Base-by-base conservation (phyloP, 2,888 invertebrate genomes). In the Spialia ferax region DNA sequence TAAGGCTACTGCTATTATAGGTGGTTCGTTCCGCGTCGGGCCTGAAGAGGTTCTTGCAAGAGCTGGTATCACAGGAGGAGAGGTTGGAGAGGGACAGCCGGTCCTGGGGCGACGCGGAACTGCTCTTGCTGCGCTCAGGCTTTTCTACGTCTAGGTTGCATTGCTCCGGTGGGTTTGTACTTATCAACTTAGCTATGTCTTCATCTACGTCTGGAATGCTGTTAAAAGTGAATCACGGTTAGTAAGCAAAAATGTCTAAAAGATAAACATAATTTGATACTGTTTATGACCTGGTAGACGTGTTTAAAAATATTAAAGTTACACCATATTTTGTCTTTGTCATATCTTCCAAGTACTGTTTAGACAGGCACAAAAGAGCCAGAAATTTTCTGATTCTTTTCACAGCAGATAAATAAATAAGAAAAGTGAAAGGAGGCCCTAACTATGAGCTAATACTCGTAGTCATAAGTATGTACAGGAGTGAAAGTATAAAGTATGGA, bases 161-260 rank as follows among this genome's bases (percentile, higher is more conserved):
- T 69, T 72, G 77, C 54, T 90, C 88, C 69, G 84, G 70, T 71
- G 89, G 83, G 73, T 87, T 88, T 52, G 89, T 83, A 79, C 80
- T 90, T 79, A 93, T 90, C 79, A 93, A 83, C 77, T 93, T 93
- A 73, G 83, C 93, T 85, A 94, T 91, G 79, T 94, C 94, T 84
- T 93, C 94, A 85, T 94, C 94, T 85, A 94, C 91, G 73, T 94
- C 94, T 89, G 94, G 94, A 89, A 94, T 94, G 91, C 94, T 94
- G 89, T 13, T 73, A 77, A 71, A 32, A 71, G 71, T 72, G 59
- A 22, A 50, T 15, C 3, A 54, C n/a, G 26, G 2, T 50, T 3
- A 22, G 50, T 22, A 2, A 22, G 2, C 13, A 11, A 13, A 22
- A 50, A 5, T 3, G 11, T 22, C 20, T 10, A 10, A 48, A 48